These are phyloP conservation scores for Trinorchestia longiramus DNA, from an alignment of 1,140 invertebrate species.

Conservation along the genomic window DNA sequence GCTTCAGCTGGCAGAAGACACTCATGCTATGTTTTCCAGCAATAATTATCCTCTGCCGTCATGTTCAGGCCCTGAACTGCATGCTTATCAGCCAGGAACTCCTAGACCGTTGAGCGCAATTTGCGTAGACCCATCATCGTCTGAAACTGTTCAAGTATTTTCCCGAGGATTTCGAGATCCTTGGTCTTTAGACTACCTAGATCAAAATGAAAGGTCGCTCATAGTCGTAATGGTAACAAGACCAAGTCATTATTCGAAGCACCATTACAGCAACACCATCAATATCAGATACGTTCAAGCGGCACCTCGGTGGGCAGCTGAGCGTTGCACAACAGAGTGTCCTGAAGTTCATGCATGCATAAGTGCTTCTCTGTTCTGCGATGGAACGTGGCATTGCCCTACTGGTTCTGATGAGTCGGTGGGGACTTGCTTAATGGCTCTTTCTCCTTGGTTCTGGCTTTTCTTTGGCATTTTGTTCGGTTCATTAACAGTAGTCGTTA, in stretches of 20 bases:
- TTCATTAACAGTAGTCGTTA: slow-evolving; percentile 61
- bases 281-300: slow-evolving; percentile 64
- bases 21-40: slow-evolving; percentile 28
- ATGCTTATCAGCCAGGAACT: slow-evolving; percentile 65
- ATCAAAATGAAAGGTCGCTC: slow-evolving; percentile 60
- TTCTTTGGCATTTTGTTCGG: slow-evolving; percentile 64
- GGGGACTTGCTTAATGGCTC: slow-evolving; percentile 64
- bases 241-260: slow-evolving; percentile 57
- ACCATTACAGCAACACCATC: slow-evolving; percentile 48
- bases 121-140: slow-evolving; percentile 63
- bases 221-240: slow-evolving; percentile 62
- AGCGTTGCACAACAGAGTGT: slow-evolving; percentile 63
- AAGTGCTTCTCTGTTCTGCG: slow-evolving; percentile 65
- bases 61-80: slow-evolving; percentile 64
- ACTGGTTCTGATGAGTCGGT: slow-evolving; percentile 65
- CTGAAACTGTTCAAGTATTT: slow-evolving; percentile 65
- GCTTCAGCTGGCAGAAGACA: slow-evolving; percentile 54
- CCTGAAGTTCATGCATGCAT: slow-evolving; percentile 65
- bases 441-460: slow-evolving; percentile 66
- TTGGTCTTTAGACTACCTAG: slow-evolving; percentile 63
- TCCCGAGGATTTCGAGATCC: slow-evolving; percentile 65
- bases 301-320: slow-evolving; percentile 61
- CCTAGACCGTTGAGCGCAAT: slow-evolving; percentile 63
- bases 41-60: slow-evolving; percentile 27
- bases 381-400: slow-evolving; percentile 66